phyloP scores from a whole-genome alignment of 1,140 invertebrate species.

The Phocides pigmalion region DNA sequence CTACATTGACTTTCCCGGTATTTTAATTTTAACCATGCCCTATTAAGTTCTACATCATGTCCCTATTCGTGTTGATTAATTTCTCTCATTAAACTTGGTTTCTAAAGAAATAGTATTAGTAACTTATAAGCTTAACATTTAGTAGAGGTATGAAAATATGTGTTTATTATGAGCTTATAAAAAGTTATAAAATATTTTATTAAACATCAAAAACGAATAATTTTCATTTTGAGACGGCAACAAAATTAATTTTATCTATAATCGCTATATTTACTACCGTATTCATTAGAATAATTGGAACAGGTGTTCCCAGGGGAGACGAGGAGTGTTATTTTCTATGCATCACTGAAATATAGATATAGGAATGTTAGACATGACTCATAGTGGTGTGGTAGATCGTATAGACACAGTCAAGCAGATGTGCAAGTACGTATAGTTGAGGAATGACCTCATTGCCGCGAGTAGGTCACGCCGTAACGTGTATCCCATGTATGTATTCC shows the following conservation, averaged over 20 bases:
- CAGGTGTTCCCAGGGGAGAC: not conserved
- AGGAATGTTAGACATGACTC: constrained; percentile 1
- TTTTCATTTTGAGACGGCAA: no score
- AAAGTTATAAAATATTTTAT: no score
- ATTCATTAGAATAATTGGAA: not conserved
- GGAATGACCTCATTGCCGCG: constrained; percentile 4
- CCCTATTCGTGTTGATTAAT: no score
- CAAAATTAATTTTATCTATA: no score
- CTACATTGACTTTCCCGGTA: not conserved
- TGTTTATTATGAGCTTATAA: no score
- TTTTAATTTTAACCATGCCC: not conserved
- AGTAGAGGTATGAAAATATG: no score
- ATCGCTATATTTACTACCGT: not conserved
- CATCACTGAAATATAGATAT: constrained; percentile 3
- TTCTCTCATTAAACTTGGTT: no score
- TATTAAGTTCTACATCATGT: not conserved
- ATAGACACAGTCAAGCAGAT: not conserved
- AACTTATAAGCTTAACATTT: no score
- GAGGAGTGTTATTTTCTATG: not conserved
- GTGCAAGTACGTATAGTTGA: not conserved
- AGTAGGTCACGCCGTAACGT: constrained; percentile 2
- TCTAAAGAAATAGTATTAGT: no score
- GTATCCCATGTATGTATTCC: not conserved
- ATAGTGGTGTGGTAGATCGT: not conserved
- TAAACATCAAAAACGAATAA: no score